These are phyloP conservation scores for Halcyon badia DNA, from an alignment of 2,797 vertebrate genomes.

Conservation along the genomic window DNA sequence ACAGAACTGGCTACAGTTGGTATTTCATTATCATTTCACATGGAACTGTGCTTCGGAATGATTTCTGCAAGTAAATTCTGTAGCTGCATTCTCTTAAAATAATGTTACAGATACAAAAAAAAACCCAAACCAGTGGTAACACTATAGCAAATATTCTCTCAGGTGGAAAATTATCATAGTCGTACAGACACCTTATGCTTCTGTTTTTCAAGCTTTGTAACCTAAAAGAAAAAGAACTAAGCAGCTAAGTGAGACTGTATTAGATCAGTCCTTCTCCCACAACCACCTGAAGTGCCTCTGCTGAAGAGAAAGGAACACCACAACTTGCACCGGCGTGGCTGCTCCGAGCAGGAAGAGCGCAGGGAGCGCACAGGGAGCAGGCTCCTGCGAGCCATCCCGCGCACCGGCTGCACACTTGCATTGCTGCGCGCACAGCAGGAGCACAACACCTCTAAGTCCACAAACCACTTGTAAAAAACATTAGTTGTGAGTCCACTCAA, in stretches of 20 bases:
- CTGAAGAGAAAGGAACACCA: not conserved
- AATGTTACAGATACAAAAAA: not conserved
- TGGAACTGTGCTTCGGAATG: not conserved
- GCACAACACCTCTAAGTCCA: not conserved
- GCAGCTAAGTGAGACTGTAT: not conserved
- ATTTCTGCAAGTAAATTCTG: not conserved
- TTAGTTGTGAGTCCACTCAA: rapidly evolving
- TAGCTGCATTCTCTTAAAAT: not conserved
- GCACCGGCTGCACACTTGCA: rapidly evolving
- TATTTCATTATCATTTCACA: conserved; percentile 4
- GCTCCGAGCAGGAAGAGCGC: rapidly evolving
- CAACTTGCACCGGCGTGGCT: rapidly evolving
- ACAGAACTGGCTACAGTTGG: not conserved
- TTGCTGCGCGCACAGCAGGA: not conserved
- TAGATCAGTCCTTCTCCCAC: not conserved
- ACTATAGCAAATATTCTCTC: rapidly evolving
- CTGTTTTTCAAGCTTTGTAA: not conserved
- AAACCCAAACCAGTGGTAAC: not conserved
- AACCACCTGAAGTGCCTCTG: not conserved
- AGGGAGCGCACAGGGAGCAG: rapidly evolving
- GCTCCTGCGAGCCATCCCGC: rapidly evolving
- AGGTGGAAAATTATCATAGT: not conserved
- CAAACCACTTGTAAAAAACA: not conserved
- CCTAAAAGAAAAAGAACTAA: not conserved
- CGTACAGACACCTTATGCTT: not conserved